These are phyloP conservation scores for Orthosia incerta DNA, from an alignment of 2,888 invertebrate genomes.

Conservation along the genomic window DNA sequence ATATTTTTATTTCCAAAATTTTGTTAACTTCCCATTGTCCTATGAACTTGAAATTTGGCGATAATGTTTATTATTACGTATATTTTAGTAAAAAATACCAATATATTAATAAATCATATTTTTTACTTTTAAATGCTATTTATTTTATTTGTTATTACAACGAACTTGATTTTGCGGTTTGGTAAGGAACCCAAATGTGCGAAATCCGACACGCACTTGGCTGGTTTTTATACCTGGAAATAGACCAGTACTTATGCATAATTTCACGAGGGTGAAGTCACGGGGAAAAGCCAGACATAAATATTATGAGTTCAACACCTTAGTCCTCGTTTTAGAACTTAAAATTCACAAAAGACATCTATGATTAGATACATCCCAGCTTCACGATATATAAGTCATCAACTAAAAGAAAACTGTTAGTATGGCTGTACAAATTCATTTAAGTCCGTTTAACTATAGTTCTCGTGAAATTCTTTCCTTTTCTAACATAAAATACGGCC, in stretches of 20 bases:
- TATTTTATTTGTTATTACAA: too few relatives aligned
- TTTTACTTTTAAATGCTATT: too few relatives aligned
- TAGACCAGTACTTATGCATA: neutral
- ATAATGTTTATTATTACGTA: too few relatives aligned
- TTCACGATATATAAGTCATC: neutral
- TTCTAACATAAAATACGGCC: constrained; percentile 42
- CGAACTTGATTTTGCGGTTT: too few relatives aligned
- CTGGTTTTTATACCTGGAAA: too few relatives aligned
- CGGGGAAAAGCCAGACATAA: neutral
- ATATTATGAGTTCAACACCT: neutral
- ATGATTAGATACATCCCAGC: neutral
- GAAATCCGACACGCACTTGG: too few relatives aligned
- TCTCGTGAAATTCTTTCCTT: constrained; percentile 21
- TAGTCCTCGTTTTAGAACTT: neutral
- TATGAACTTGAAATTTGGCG: too few relatives aligned
- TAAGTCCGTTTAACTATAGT: neutral
- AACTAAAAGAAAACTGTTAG: constrained; percentile 8
- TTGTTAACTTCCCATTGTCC: too few relatives aligned
- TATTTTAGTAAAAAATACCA: too few relatives aligned
- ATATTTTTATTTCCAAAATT: too few relatives aligned
- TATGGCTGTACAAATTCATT: neutral
- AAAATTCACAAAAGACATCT: neutral
- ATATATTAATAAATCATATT: too few relatives aligned
- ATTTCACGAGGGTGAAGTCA: neutral
- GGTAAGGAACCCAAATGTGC: too few relatives aligned